Percentiles rank a stretch among this genome's conserved stretches.
phyloP scores from a whole-genome alignment of 2,113 vertebrate genomes.

The Fregetta grallaria region DNA sequence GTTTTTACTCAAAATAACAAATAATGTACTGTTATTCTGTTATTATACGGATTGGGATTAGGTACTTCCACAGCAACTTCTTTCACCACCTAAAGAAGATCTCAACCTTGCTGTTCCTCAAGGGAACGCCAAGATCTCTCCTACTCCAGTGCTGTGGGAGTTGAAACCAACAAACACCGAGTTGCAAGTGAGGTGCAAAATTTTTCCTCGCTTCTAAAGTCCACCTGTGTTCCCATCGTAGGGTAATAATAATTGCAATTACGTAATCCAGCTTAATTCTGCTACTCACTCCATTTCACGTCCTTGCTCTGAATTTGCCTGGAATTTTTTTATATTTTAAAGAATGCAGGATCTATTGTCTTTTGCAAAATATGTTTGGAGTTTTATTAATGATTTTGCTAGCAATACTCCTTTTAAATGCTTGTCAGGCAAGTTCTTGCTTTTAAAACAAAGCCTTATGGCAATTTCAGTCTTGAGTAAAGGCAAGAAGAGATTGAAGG shows the following conservation, averaged over 20 bases:
- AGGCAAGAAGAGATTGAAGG: background rate
- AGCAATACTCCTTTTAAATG: background rate
- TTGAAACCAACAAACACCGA: background rate
- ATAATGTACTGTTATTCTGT: background rate
- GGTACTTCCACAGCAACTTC: background rate
- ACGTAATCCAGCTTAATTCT: background rate
- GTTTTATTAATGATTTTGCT: background rate
- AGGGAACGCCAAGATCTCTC: background rate
- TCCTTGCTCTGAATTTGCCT: background rate
- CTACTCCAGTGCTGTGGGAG: background rate
- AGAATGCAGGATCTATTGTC: background rate
- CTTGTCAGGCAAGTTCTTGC: background rate
- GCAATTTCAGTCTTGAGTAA: background rate
- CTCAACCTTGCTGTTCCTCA: background rate
- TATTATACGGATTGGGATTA: background rate
- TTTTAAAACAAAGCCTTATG: background rate
- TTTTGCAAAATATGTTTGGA: background rate
- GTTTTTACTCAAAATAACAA: background rate
- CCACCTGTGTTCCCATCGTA: background rate
- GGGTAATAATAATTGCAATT: background rate
- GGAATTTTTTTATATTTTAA: background rate
- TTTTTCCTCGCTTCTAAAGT: background rate
- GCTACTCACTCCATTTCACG: background rate
- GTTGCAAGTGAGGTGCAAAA: background rate
- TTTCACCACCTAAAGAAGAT: background rate